phyloP scores from a whole-genome alignment of 2,113 vertebrate genomes.

The human (Homo sapiens) region DNA sequence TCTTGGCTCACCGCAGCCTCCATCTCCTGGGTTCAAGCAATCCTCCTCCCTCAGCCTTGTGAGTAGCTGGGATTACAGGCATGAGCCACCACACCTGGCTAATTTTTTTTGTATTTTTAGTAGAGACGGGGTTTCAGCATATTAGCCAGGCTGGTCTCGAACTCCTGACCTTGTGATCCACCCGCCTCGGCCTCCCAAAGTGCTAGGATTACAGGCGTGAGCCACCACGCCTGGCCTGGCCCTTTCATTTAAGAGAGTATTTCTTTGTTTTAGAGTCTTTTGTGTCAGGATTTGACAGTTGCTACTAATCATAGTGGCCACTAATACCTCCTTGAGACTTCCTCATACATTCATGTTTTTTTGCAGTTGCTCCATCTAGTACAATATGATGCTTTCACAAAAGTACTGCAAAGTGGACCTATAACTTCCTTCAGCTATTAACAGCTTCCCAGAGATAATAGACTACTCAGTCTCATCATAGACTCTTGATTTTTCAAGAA shows the following conservation, averaged over 20 bases:
- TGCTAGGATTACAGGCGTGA: no score
- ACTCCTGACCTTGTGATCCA: no score
- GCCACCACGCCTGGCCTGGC: neutral
- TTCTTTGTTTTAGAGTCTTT: neutral
- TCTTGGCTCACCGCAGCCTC: no score
- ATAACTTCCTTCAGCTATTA: neutral
- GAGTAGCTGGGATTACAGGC: no score
- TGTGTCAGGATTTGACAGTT: neutral
- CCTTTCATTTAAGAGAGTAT: neutral
- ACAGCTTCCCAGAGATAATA: neutral
- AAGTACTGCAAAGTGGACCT: neutral
- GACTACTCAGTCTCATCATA: neutral
- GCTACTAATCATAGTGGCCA: neutral
- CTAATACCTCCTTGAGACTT: neutral
- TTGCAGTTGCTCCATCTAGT: neutral
- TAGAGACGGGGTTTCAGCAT: no score
- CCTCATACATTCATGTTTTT: neutral
- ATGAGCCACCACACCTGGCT: no score
- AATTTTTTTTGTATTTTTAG: no score
- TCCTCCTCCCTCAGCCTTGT: no score
- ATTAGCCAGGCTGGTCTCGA: no score
- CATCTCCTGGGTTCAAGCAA: no score
- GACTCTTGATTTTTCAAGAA: slow-evolving; percentile 7
- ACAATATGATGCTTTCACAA: neutral
- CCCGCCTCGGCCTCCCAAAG: no score